Conservation (phyloP, 2,888 invertebrate genomes). For the Nomada hirtipes region DNA sequence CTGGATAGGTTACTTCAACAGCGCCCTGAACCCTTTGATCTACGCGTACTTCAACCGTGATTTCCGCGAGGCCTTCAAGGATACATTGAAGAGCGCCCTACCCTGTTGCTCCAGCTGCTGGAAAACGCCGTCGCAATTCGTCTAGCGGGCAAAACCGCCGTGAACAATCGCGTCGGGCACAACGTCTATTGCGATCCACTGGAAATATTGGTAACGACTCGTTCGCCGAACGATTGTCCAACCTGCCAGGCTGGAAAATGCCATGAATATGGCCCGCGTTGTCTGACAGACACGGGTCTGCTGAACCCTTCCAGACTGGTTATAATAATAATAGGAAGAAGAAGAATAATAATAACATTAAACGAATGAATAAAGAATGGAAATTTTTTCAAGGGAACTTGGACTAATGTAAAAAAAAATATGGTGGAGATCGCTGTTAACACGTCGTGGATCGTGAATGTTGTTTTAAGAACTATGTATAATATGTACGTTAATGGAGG, state of each 20-base stretch:
- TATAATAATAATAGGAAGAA: not conserved
- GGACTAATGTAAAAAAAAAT: not conserved
- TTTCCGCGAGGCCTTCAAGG: slow-evolving; percentile 98
- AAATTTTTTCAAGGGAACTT: not conserved
- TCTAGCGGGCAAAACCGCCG: slow-evolving; percentile 83
- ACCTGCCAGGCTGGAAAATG: not conserved
- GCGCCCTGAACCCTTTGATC: slow-evolving; percentile 96
- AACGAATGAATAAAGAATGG: not conserved
- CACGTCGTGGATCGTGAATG: not conserved
- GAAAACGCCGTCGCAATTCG: slow-evolving; percentile 88
- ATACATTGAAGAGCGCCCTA: slow-evolving; percentile 93
- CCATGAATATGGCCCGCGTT: not conserved
- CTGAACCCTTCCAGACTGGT: not conserved
- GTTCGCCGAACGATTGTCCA: slow-evolving; percentile 20
- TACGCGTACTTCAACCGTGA: slow-evolving; percentile 98
- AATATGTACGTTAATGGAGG: too few species aligned
- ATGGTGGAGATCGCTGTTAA: not conserved
- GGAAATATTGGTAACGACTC: slow-evolving; percentile 6
- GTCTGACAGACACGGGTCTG: not conserved
- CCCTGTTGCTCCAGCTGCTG: slow-evolving; percentile 92
- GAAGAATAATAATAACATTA: not conserved
- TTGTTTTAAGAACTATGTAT: too few species aligned
- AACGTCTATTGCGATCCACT: slow-evolving; percentile 18
- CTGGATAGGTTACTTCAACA: slow-evolving; percentile 99
- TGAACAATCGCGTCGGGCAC: slow-evolving; percentile 36